phyloP scores from a whole-genome alignment of 2,113 vertebrate genomes.

The Todiramphus saurophagus region DNA sequence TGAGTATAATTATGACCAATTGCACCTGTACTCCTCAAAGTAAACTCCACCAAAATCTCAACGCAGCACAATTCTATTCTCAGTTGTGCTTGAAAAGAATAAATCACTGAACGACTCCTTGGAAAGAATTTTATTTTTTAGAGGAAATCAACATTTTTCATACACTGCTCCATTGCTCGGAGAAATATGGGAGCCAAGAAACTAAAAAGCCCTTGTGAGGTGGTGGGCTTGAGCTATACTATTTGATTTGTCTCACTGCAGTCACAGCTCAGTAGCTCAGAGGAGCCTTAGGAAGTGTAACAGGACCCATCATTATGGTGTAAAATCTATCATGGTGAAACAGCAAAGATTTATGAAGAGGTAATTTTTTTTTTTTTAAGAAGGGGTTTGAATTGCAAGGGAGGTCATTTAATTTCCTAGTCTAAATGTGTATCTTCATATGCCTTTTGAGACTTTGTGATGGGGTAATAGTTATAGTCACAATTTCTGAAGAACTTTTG shows the following conservation, averaged over 20 bases:
- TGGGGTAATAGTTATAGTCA: neutral
- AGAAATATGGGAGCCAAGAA: slow-evolving; percentile 11
- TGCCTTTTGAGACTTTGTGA: neutral
- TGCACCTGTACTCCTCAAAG: slow-evolving; percentile 65
- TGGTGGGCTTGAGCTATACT: neutral
- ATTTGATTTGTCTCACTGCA: neutral
- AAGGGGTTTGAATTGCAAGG: neutral
- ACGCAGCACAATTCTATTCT: slow-evolving; percentile 66
- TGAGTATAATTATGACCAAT: slow-evolving; percentile 67
- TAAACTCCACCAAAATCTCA: slow-evolving; percentile 52
- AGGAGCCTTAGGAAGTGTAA: slow-evolving; percentile 1
- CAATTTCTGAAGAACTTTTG: neutral
- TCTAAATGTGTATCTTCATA: neutral
- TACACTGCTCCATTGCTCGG: neutral
- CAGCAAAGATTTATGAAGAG: neutral
- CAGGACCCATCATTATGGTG: neutral
- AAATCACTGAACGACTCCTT: slow-evolving; percentile 40
- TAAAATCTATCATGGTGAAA: neutral
- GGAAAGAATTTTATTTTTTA: slow-evolving; percentile 56
- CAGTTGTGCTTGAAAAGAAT: slow-evolving; percentile 42
- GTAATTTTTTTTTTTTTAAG: neutral
- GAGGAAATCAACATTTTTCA: slow-evolving; percentile 50
- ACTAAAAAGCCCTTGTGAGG: neutral
- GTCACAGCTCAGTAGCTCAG: neutral
- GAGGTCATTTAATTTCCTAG: neutral